A percentile compares a stretch with the other conserved stretches of the same genome.
Conservation (phyloP, 2,888 invertebrate species). For the Epiperipatus broadwayi region DNA sequence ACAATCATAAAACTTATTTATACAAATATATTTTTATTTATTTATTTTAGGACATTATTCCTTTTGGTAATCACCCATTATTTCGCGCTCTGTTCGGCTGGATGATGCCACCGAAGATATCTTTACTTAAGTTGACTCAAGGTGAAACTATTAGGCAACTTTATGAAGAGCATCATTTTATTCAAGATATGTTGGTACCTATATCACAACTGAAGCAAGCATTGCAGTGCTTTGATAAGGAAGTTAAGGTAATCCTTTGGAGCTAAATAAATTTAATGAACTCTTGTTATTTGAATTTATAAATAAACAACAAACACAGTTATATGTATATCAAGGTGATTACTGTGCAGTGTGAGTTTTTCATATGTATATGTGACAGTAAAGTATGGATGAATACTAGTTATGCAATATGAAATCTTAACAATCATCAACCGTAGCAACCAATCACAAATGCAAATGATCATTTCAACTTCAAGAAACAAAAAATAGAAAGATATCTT, state of each 20-base stretch:
- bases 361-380: no score
- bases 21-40: not conserved
- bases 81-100: slow-evolving; percentile 56
- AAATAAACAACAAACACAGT: no score
- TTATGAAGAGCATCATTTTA: slow-evolving; percentile 54
- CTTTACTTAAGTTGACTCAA: slow-evolving; percentile 56
- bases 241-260: slow-evolving; percentile 42
- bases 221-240: slow-evolving; percentile 43
- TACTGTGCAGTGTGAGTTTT: no score
- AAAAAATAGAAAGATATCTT: no score
- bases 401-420: no score
- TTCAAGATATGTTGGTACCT: slow-evolving; percentile 62
- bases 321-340: no score
- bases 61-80: slow-evolving; percentile 53
- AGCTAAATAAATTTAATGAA: not conserved
- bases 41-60: slow-evolving; percentile 47
- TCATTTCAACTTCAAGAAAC: no score
- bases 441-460: no score
- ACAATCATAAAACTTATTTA: no score
- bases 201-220: slow-evolving; percentile 39
- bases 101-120: slow-evolving; percentile 63
- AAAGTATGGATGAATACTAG: no score
- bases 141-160: slow-evolving; percentile 45
- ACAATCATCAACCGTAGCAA: no score
- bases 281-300: no score